Conservation (phyloP, 2,888 invertebrate genomes). For the Chymomyza procnemis region DNA sequence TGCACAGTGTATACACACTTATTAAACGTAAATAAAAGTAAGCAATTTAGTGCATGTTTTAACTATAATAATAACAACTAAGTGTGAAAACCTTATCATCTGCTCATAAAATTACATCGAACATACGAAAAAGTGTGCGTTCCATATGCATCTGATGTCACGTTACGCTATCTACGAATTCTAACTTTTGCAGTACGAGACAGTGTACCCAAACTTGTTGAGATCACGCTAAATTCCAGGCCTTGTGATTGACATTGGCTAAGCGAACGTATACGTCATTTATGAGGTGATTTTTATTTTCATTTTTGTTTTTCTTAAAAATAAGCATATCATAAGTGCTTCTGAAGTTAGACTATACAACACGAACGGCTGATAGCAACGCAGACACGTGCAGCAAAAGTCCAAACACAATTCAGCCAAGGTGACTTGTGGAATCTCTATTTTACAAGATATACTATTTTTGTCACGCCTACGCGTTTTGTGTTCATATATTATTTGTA, state of each 20-base stretch:
- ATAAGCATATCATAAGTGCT: neutral
- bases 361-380: neutral
- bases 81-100: neutral
- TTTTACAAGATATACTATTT: neutral
- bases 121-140: neutral
- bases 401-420: neutral
- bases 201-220: neutral
- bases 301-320: neutral
- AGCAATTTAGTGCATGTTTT: neutral
- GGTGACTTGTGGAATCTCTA: neutral
- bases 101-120: neutral
- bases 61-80: neutral
- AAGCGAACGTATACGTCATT: neutral
- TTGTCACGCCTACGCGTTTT: neutral
- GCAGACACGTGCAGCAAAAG: neutral
- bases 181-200: neutral
- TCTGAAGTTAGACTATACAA: neutral
- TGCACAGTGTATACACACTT: neutral
- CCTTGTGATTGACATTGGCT: neutral
- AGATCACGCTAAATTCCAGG: neutral
- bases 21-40: neutral
- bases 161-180: neutral
- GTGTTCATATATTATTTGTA: neutral
- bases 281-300: neutral
- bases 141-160: neutral